phyloP scores from a whole-genome alignment of 1,140 invertebrate genomes.

The Zaprionus capensis region DNA sequence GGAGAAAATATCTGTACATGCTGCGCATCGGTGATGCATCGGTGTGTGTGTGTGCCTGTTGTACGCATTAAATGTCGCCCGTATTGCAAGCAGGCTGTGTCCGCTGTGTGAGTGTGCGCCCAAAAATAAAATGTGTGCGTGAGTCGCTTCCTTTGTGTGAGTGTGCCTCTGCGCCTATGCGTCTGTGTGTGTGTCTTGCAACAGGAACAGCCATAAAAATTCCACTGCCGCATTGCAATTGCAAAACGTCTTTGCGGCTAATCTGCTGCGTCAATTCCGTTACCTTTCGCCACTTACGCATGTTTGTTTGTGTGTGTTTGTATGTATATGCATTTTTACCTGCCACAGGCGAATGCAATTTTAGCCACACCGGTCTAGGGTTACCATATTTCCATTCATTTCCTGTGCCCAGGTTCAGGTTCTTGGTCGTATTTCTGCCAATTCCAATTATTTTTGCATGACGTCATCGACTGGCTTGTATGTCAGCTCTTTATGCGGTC shows the following conservation, averaged over 20 bases:
- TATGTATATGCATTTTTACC: slow-evolving; percentile 19
- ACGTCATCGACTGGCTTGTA: slow-evolving; percentile 57
- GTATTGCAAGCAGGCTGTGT: slow-evolving; percentile 51
- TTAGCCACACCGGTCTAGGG: slow-evolving; percentile 1
- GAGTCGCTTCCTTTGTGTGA: slow-evolving; percentile 30
- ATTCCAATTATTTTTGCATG: slow-evolving; percentile 49
- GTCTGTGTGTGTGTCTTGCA: slow-evolving; percentile 44
- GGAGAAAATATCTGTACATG: slow-evolving; percentile 66
- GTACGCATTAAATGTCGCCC: slow-evolving; percentile 74
- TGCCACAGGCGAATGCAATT: slow-evolving; percentile 23
- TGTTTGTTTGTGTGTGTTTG: background rate
- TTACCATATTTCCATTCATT: slow-evolving; percentile 23
- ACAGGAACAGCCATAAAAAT: slow-evolving; percentile 76
- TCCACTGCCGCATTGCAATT: slow-evolving; percentile 68
- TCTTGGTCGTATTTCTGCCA: slow-evolving; percentile 37
- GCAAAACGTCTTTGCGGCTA: slow-evolving; percentile 40
- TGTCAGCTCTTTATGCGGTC: slow-evolving; percentile 57
- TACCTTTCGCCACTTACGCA: slow-evolving; percentile 19
- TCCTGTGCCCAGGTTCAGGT: slow-evolving; percentile 50
- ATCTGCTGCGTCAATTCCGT: slow-evolving; percentile 34
- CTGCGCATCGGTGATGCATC: slow-evolving; percentile 28
- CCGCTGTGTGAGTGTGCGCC: slow-evolving; percentile 44
- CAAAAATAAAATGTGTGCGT: slow-evolving; percentile 70
- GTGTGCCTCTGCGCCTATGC: slow-evolving; percentile 36
- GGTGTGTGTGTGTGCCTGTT: slow-evolving; percentile 41